These are phyloP conservation scores for Heliconius hortense DNA, from an alignment of 2,888 invertebrate genomes.

Conservation along the genomic window DNA sequence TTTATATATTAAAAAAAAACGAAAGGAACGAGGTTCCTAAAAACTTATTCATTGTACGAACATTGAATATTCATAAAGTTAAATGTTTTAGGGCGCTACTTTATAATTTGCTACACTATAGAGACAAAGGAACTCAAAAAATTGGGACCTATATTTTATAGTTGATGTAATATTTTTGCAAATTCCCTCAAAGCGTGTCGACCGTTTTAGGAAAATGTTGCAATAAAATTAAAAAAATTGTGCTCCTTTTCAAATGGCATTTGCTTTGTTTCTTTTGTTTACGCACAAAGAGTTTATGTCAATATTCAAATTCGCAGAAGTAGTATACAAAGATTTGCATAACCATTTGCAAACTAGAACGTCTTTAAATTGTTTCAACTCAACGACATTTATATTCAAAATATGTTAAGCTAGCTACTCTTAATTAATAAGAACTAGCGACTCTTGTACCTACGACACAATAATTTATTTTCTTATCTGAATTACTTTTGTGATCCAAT, in stretches of 20 bases:
- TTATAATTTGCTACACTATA: slow-evolving; percentile 49
- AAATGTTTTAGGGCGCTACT: slow-evolving; percentile 49
- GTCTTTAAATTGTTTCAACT: background rate
- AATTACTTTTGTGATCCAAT: too few species aligned
- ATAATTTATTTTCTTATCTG: too few species aligned
- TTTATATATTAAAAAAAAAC: background rate
- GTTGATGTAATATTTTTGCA: slow-evolving; percentile 52
- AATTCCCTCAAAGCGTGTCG: slow-evolving; percentile 54
- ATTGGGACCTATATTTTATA: slow-evolving; percentile 54
- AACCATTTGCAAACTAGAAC: slow-evolving; percentile 54
- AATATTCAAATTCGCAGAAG: slow-evolving; percentile 75
- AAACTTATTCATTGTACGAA: slow-evolving; percentile 27
- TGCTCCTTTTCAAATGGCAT: slow-evolving; percentile 54
- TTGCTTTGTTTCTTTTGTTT: slow-evolving; percentile 55
- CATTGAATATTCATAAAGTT: slow-evolving; percentile 30
- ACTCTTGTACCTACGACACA: too few species aligned
- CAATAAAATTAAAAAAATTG: slow-evolving; percentile 49
- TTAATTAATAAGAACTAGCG: background rate
- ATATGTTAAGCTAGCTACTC: background rate
- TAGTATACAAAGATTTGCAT: slow-evolving; percentile 56
- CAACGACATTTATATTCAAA: background rate
- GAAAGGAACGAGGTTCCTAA: slow-evolving; percentile 20
- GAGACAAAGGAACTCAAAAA: slow-evolving; percentile 52
- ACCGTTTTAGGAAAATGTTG: slow-evolving; percentile 52
- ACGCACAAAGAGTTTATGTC: slow-evolving; percentile 59